phyloP scores from a whole-genome alignment of 2,113 vertebrate species.

The Gadus macrocephalus region DNA sequence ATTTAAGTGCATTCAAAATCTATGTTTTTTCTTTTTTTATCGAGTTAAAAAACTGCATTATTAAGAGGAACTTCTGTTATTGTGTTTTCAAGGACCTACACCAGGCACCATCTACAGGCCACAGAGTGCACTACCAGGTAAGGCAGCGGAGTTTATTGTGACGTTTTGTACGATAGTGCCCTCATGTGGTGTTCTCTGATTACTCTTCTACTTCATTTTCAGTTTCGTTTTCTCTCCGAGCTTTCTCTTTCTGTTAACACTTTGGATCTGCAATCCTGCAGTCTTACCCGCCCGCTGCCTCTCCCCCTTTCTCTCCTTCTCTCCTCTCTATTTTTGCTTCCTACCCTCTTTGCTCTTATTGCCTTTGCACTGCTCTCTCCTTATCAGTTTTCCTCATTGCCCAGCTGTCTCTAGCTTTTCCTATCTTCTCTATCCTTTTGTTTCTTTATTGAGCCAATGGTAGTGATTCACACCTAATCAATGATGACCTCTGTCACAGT shows the following conservation, averaged over 20 bases:
- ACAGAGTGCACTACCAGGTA: conserved; percentile 97
- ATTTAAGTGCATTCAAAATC: too few species aligned
- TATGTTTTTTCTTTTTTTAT: too few species aligned
- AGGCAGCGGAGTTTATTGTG: too few species aligned
- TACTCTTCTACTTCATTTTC: conserved; percentile 3
- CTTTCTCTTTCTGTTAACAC: background rate
- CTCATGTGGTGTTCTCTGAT: conserved; percentile 1
- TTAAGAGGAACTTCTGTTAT: conserved; percentile 9
- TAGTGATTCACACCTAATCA: background rate
- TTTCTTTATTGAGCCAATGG: background rate
- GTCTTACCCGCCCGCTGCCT: background rate
- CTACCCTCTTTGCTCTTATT: background rate
- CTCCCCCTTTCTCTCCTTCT: background rate
- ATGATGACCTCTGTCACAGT: background rate
- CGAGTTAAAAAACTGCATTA: too few species aligned
- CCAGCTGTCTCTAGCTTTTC: background rate
- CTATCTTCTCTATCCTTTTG: background rate
- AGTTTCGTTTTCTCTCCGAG: background rate
- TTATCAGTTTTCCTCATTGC: background rate
- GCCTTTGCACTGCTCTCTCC: conserved; percentile 9
- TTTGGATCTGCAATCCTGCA: background rate
- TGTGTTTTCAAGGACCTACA: conserved; percentile 71
- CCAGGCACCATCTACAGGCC: conserved; percentile 73
- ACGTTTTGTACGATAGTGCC: too few species aligned
- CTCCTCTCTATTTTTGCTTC: background rate